Evolutionary conservation across 2,113 vertebrate genomes (phyloP).

Genomic region (Bettongia penicillata): DNA sequence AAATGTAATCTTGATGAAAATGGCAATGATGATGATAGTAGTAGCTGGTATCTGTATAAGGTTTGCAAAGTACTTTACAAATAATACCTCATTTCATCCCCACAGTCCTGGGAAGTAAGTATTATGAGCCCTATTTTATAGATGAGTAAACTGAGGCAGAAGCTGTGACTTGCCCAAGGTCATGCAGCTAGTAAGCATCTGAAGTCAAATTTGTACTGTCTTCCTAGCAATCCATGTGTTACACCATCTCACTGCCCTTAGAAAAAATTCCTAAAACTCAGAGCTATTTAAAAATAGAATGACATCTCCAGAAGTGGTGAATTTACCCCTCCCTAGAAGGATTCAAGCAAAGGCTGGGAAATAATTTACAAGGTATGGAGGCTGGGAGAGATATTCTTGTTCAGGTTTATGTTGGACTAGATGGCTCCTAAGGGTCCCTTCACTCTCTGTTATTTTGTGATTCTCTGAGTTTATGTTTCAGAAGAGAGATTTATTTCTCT

Average conservation of each 20-base stretch:
- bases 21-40: neutral
- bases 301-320: too few species aligned
- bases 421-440: neutral
- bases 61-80: neutral
- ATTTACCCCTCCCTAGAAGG: too few species aligned
- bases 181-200: neutral
- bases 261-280: too few species aligned
- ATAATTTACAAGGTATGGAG: too few species aligned
- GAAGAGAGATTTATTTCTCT: neutral
- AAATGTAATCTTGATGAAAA: neutral
- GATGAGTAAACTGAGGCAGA: neutral
- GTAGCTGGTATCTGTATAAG: neutral
- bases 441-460: neutral
- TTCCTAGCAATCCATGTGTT: too few species aligned
- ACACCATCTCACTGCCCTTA: too few species aligned
- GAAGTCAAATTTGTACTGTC: neutral
- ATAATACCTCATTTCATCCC: neutral
- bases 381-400: too few species aligned
- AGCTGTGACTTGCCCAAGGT: neutral
- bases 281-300: too few species aligned
- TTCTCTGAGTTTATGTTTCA: neutral
- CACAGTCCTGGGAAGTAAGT: neutral
- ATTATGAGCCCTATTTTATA: neutral
- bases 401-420: too few species aligned
- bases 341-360: too few species aligned